Evolutionary conservation across 1,140 invertebrate genomes (phyloP).

Genomic region (Choristoneura fumiferana): DNA sequence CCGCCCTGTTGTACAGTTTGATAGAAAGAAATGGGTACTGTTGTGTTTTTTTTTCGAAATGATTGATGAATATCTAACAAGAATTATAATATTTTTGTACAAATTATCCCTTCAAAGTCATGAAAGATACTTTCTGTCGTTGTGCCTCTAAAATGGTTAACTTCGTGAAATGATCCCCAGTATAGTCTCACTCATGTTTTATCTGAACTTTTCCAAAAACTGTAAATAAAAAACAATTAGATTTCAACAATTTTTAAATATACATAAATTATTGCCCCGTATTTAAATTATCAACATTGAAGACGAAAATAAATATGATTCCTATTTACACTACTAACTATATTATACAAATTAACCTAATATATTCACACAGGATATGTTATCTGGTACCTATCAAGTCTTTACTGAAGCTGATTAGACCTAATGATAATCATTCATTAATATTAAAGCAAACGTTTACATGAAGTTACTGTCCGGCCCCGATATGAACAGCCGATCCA

Average conservation of each 20-base stretch:
- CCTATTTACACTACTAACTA: slow-evolving; percentile 68
- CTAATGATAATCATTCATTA: slow-evolving; percentile 51
- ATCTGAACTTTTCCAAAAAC: slow-evolving; percentile 23
- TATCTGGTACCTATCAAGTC: slow-evolving; percentile 67
- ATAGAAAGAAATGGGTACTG: too few relatives aligned
- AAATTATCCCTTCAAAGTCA: too few relatives aligned
- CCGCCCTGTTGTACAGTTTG: too few relatives aligned
- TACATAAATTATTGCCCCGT: slow-evolving; percentile 66
- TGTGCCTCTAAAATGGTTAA: too few relatives aligned
- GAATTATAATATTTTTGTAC: too few relatives aligned
- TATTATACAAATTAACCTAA: slow-evolving; percentile 64
- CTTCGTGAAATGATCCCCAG: too few relatives aligned
- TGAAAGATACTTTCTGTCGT: too few relatives aligned
- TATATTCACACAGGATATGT: slow-evolving; percentile 75
- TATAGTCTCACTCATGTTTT: too few relatives aligned
- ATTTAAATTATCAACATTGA: slow-evolving; percentile 51
- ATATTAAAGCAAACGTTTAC: slow-evolving; percentile 46
- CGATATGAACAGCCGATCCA: not conserved
- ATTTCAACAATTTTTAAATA: slow-evolving; percentile 56
- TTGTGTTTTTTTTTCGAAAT: too few relatives aligned
- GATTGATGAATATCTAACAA: too few relatives aligned
- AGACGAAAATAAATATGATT: slow-evolving; percentile 57
- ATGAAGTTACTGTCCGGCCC: slow-evolving; percentile 38
- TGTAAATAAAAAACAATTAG: slow-evolving; percentile 49
- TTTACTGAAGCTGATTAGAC: slow-evolving; percentile 54